phyloP scores from a whole-genome alignment of 2,888 invertebrate genomes.

The Tenthredo mesomela region DNA sequence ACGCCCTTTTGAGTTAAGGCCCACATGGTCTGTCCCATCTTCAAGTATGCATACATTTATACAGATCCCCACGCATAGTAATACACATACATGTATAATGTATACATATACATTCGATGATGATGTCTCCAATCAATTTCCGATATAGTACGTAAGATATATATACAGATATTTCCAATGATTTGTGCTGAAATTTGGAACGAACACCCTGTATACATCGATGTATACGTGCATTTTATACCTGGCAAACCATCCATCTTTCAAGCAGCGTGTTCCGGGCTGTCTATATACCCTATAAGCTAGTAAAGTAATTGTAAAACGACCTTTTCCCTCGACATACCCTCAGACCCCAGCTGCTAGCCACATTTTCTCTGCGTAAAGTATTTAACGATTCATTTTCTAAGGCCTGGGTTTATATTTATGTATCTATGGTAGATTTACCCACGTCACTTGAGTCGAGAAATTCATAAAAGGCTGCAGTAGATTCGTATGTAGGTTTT shows the following conservation, averaged over 20 bases:
- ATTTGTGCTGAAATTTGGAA: background rate
- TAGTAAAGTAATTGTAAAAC: conserved; percentile 35
- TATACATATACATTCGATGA: background rate
- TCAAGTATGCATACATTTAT: background rate
- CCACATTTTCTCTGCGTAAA: conserved; percentile 32
- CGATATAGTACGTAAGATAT: background rate
- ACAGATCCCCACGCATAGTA: background rate
- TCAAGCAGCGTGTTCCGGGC: background rate
- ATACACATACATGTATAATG: background rate
- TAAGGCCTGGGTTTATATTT: background rate
- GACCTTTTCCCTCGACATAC: conserved; percentile 30
- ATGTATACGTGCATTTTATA: conserved; percentile 28
- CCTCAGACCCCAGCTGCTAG: conserved; percentile 36
- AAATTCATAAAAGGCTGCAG: background rate
- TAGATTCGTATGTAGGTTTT: background rate
- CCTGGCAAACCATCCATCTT: conserved; percentile 29
- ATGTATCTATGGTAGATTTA: background rate
- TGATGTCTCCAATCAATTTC: background rate
- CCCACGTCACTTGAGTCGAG: background rate
- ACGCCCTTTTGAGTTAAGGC: conserved; percentile 42
- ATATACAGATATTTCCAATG: background rate
- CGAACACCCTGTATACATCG: conserved; percentile 23
- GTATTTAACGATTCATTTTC: background rate
- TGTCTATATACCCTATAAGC: background rate
- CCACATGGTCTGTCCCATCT: conserved; percentile 25